Evolutionary conservation across 2,113 vertebrate species (phyloP).

Genomic region (Dicentrarchus labrax): DNA sequence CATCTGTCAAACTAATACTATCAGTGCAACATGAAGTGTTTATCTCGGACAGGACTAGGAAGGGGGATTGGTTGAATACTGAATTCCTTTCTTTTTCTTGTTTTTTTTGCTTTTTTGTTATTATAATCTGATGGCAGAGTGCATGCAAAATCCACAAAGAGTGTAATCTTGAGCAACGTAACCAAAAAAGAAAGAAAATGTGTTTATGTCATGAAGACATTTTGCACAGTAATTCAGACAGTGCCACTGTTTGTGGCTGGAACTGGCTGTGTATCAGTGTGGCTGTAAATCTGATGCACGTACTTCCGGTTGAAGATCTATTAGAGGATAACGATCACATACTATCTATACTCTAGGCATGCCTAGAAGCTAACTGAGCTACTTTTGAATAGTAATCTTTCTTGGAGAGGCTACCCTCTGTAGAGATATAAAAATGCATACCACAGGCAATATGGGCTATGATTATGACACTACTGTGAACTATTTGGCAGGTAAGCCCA

Average conservation of each 20-base stretch:
- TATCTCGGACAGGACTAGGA: no score
- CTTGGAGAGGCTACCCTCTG: not conserved
- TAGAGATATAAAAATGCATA: not conserved
- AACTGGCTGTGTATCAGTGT: no score
- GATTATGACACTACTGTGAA: not conserved
- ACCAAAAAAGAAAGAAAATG: not conserved
- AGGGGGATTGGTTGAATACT: no score
- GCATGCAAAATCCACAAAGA: not conserved
- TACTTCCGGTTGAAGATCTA: no score
- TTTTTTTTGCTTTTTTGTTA: not conserved
- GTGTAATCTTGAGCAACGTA: not conserved
- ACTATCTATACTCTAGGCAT: no score
- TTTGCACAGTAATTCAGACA: not conserved
- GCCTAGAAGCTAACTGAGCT: not conserved
- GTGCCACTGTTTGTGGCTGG: no score
- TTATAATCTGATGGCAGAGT: not conserved
- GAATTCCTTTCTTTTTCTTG: not conserved
- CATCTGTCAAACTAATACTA: no score
- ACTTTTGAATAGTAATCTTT: not conserved
- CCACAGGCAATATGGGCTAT: not conserved
- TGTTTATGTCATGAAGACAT: not conserved
- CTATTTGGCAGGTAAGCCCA: not conserved
- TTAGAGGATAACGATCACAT: no score
- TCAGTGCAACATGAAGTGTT: no score
- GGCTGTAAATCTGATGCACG: no score